These are phyloP conservation scores for Eclectus roratus DNA, from an alignment of 2,113 vertebrate species.

Conservation along the genomic window DNA sequence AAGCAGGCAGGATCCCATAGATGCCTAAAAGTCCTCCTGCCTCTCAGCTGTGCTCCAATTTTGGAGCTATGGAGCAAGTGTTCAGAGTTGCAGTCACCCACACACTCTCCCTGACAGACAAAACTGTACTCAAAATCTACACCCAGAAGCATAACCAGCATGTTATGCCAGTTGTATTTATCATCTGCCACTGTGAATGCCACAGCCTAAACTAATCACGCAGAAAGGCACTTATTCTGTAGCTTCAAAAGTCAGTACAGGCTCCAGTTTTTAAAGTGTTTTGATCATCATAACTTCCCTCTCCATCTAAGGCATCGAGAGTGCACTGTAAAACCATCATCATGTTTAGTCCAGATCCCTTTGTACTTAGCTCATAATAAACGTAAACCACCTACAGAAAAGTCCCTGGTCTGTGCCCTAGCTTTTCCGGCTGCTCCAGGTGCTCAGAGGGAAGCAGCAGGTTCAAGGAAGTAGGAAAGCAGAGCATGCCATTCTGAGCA, in stretches of 20 bases:
- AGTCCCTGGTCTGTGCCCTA: neutral
- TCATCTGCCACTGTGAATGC: neutral
- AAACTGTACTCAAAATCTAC: neutral
- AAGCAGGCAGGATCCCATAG: neutral
- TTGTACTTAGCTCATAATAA: neutral
- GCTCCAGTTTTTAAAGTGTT: neutral
- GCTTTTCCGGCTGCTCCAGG: rapidly evolving
- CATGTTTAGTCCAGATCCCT: neutral
- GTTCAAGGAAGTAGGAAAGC: neutral
- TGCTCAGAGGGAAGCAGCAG: neutral
- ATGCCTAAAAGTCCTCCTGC: neutral
- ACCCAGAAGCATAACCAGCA: slow-evolving; percentile 28
- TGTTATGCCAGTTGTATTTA: slow-evolving; percentile 31
- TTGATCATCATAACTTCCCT: neutral
- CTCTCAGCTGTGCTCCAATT: slow-evolving; percentile 25
- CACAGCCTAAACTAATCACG: neutral
- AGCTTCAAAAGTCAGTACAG: neutral
- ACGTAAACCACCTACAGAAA: neutral
- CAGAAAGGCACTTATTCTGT: neutral
- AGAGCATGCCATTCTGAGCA: rapidly evolving
- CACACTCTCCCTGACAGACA: neutral
- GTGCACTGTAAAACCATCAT: neutral
- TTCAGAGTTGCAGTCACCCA: neutral
- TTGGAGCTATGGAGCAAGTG: neutral
- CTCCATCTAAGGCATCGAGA: neutral